A percentile compares a stretch with the other conserved stretches of the same genome.
Conservation (phyloP, 2,113 vertebrate species). For the Pelodiscus sinensis region DNA sequence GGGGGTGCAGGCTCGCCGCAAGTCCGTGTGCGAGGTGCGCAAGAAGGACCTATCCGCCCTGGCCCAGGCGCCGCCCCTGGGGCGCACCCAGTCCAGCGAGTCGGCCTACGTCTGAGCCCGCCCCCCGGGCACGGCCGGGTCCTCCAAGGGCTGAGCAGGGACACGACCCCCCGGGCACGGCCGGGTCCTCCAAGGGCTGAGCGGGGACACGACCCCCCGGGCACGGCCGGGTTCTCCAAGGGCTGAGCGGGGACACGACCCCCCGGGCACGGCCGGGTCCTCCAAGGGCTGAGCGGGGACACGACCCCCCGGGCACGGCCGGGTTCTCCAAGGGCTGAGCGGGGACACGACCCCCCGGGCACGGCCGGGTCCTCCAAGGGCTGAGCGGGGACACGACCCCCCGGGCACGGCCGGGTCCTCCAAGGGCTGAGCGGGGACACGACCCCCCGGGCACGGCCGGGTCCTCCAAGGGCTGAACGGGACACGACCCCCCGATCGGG, state of each 20-base stretch:
- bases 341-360: neutral
- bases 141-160: neutral
- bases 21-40: slow-evolving; percentile 83
- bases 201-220: neutral
- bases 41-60: slow-evolving; percentile 83
- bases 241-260: neutral
- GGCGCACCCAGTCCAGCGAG: slow-evolving; percentile 89
- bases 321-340: neutral
- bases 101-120: slow-evolving; percentile 86
- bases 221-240: neutral
- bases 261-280: neutral
- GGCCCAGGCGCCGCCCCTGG: slow-evolving; percentile 81
- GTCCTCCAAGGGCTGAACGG: neutral
- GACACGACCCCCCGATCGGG: neutral
- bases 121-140: neutral
- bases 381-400: neutral
- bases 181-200: neutral
- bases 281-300: neutral
- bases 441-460: neutral
- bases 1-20: slow-evolving; percentile 85
- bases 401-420: neutral
- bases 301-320: neutral
- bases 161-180: neutral
- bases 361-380: neutral
- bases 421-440: neutral